Evolutionary conservation across 2,888 invertebrate species (phyloP).

Genomic region (Acronicta aceris): DNA sequence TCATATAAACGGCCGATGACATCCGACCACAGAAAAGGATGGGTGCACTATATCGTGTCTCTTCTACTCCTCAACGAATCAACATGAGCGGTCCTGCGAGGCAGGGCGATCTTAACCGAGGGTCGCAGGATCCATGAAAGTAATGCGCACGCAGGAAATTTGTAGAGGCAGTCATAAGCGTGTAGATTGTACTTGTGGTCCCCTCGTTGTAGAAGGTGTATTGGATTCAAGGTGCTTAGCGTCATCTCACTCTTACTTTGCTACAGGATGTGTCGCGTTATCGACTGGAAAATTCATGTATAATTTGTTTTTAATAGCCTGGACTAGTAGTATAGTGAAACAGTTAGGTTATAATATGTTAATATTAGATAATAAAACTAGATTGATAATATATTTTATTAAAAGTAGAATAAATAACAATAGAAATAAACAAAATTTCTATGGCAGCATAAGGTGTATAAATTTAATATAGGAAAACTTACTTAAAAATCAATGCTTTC

Average conservation of each 20-base stretch:
- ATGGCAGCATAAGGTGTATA: constrained; percentile 53
- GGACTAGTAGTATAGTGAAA: constrained; percentile 1
- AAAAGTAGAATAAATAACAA: constrained; percentile 63
- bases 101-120: constrained; percentile 64
- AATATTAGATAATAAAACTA: constrained; percentile 30
- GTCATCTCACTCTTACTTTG: constrained; percentile 33
- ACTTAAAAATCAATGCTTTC: constrained; percentile 32
- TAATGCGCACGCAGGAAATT: constrained; percentile 81
- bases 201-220: constrained; percentile 31
- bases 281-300: constrained; percentile 36
- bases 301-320: constrained; percentile 16
- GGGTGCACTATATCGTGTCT: constrained; percentile 53
- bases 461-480: constrained; percentile 46
- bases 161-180: constrained; percentile 49
- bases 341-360: constrained; percentile 2
- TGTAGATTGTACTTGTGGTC: constrained; percentile 35
- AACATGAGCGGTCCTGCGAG: constrained; percentile 64
- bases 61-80: constrained; percentile 56
- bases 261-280: constrained; percentile 22
- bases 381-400: constrained; percentile 64
- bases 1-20: constrained; percentile 82
- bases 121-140: constrained; percentile 68
- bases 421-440: constrained; percentile 55
- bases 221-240: constrained; percentile 38
- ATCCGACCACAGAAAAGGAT: constrained; percentile 71